A percentile compares a stretch with the other conserved stretches of the same genome.
phyloP scores from a whole-genome alignment of 2,113 vertebrate genomes.

The Triplophysa dalaica region DNA sequence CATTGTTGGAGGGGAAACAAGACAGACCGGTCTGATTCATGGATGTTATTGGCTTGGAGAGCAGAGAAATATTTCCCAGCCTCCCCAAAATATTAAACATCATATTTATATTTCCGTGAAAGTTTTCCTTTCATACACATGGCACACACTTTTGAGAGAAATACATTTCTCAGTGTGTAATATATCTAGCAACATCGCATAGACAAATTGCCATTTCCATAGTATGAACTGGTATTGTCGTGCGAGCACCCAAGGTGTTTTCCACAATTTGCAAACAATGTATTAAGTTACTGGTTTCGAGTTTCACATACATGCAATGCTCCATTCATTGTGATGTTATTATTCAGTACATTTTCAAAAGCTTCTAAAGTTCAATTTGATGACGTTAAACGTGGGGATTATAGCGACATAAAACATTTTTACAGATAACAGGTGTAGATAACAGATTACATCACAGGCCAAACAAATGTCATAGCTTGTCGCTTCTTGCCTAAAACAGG shows the following conservation, averaged over 20 bases:
- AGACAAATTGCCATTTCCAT: neutral
- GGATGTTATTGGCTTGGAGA: conserved; percentile 33
- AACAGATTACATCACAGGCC: conserved; percentile 11
- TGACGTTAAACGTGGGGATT: neutral
- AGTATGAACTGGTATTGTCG: conserved; percentile 2
- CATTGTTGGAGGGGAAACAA: conserved; percentile 19
- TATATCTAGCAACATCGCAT: conserved; percentile 11
- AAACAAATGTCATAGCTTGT: neutral
- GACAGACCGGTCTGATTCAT: conserved; percentile 21
- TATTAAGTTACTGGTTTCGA: conserved; percentile 10
- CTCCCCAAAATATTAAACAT: conserved; percentile 34
- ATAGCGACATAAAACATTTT: neutral
- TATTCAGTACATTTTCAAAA: too few relatives aligned
- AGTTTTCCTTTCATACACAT: neutral
- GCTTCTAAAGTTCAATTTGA: too few relatives aligned
- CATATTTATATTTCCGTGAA: conserved; percentile 22
- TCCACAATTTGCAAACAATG: neutral
- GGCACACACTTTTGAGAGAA: neutral
- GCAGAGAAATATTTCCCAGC: conserved; percentile 18
- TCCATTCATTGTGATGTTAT: neutral
- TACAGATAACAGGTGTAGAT: neutral
- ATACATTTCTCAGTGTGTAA: neutral
- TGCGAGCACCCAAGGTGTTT: neutral
- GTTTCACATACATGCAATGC: neutral
- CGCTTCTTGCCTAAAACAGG: neutral